Base-by-base conservation (phyloP, 2,888 invertebrate species). In the Rhagophthalmus giganteus region DNA sequence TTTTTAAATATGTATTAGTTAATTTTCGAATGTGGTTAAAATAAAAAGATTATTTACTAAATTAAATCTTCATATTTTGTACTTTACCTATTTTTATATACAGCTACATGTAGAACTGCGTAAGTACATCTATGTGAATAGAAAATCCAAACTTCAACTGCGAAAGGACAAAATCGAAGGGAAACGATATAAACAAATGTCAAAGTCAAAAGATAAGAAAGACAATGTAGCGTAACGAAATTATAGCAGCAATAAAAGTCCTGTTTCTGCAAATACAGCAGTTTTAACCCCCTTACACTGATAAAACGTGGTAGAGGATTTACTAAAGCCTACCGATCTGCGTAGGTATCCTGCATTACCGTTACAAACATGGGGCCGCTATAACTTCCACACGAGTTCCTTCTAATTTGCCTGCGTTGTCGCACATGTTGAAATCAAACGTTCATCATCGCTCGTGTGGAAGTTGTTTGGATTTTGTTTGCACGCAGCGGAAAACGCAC, bases 361-460 rank as follows among this genome's bases (percentile, higher is more conserved):
- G 64, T 55, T 62, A 50, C 55, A 57, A 47, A 53, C 53, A 41
- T 41, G 61, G 64, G 61, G 60, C 65, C 63, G 67, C 68, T 65
- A 71, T 73, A 74, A 72, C 72, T 74, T 73, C 71, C 72, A 67
- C 68, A 62, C 67, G 67, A 65, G 63, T 70, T 67, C 63, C 68
- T 64, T 67, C 72, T 74, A 74, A 74, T 72, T 73, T 69, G 66
- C 65, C 62, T 66, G 67, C 66, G 58, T 64, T 70, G 73, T 72
- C 72, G 65, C 64, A 59, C 63, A 60, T 64, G 59, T 63, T 69
- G 58, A 59, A 64, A 56, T 62, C 64, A 57, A 61, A 59, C 63
- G 62, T 70, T 60, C 61, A 59, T 72, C 69, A 70, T 66, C 69
- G 59, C 47, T 67, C 66, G 62, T 57, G 67, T 62, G 67, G 65